Percentiles rank a stretch among this genome's conserved stretches.
phyloP scores from a whole-genome alignment of 2,797 vertebrate genomes.

The Labroides dimidiatus region DNA sequence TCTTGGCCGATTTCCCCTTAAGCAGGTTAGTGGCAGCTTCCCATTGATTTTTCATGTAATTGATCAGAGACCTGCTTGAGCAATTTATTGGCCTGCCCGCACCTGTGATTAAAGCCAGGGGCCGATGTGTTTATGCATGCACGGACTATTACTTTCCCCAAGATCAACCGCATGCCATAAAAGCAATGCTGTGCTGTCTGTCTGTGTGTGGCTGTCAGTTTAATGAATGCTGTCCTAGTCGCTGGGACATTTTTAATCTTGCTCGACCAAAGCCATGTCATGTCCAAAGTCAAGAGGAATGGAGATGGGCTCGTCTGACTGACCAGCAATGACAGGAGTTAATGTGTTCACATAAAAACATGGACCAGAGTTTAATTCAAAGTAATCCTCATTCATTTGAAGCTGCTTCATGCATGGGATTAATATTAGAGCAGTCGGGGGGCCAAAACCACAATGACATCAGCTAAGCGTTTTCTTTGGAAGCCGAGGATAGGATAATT shows the following conservation, averaged over 20 bases:
- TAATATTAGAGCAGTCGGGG: constrained; percentile 78
- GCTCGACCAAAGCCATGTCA: constrained; percentile 62
- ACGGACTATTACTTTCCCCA: constrained; percentile 59
- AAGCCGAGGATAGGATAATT: constrained; percentile 79
- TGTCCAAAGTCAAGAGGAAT: constrained; percentile 68
- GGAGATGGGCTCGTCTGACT: constrained; percentile 48
- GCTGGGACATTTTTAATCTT: constrained; percentile 68
- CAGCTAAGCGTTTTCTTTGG: constrained; percentile 79
- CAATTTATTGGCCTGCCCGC: constrained; percentile 90
- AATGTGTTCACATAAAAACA: constrained; percentile 69
- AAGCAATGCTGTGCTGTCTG: constrained; percentile 39
- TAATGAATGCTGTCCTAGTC: constrained; percentile 63
- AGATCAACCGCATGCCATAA: constrained; percentile 51
- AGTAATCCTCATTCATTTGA: constrained; percentile 68
- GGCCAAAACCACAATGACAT: constrained; percentile 83
- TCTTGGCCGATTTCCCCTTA: constrained; percentile 93
- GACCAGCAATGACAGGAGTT: constrained; percentile 66
- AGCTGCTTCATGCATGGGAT: constrained; percentile 72
- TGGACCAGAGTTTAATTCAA: constrained; percentile 67
- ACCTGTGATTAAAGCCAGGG: constrained; percentile 87
- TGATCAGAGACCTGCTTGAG: constrained; percentile 88
- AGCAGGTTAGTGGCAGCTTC: constrained; percentile 87
- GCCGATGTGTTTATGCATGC: constrained; percentile 76
- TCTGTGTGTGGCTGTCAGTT: constrained; percentile 49
- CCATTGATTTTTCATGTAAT: constrained; percentile 91